Base-by-base conservation (phyloP, 2,797 vertebrate genomes). In the Mallotus villosus region DNA sequence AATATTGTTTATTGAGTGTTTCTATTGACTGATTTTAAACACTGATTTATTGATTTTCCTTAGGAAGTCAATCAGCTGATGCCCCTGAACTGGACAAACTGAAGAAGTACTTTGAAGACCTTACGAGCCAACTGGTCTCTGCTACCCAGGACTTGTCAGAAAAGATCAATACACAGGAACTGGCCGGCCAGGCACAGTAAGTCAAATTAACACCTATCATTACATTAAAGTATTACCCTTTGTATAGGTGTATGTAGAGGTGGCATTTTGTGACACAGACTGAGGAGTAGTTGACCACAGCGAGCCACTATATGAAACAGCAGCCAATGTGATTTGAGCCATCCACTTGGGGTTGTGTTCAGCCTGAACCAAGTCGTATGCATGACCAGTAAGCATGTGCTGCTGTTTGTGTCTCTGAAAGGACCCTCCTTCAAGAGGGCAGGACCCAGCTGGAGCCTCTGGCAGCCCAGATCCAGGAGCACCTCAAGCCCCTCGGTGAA, bases 41-140 rank as follows among this genome's bases (percentile, higher is more conserved):
- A 25, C 21, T 0, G 22, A 60, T 60, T 60, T 60, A 24, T 60
- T 24, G 22, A 14, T 46, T 3, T 49, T 66, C 4, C 24, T 66
- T 83, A 92, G 91, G 90, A 72, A 90, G 82, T 81, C 82, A 84
- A 21, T 82, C 90, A 6, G 59, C 84, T 19, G 85, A 89, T 0
- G 1, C 12, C 0, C 0, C 25, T 0, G 77, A 85, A 0, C 0
- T 91, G 0, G 75, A 84, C 5, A 75, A 0, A 2, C 0, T 91
- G 17, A 5, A 14, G 11, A 17, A 85, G 58, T 85, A 78, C 67
- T 71, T 92, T 4, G 78, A 91, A 49, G 65, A 82, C 0, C 12
- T 91, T n/a, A 88, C 72, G 70, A 70, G 4, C 72, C 83, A 78
- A 49, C 19, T 91, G 66, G 58, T 71, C 25, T 29, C 68, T 19